A percentile compares a stretch with the other conserved stretches of the same genome.
These are phyloP conservation scores for Turritopsis rubra DNA, from an alignment of 30 jellyfish, hydroid and myxozoan species.

Conservation along the genomic window DNA sequence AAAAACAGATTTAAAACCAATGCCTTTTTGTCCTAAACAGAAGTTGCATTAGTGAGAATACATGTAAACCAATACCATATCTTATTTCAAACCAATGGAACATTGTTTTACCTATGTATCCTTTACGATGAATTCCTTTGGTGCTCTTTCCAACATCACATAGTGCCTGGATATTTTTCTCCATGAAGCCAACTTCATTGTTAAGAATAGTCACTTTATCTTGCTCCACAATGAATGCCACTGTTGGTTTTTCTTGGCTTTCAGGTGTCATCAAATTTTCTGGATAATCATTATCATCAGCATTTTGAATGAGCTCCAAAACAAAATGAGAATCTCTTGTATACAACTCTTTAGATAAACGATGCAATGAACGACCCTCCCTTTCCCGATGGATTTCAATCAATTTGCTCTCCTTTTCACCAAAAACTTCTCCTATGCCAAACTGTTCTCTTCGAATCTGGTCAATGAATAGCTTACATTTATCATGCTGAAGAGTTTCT, in stretches of 20 bases:
- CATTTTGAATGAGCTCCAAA: conserved; percentile 76
- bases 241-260: conserved; percentile 58
- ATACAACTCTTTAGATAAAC: conserved; percentile 72
- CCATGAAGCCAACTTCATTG: conserved; percentile 74
- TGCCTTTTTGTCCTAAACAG: conserved; percentile 80
- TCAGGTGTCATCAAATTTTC: conserved; percentile 14
- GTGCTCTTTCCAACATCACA: conserved; percentile 88
- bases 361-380: conserved; percentile 56
- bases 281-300: conserved; percentile 65
- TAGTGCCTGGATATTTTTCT: conserved; percentile 49
- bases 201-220: conserved; percentile 36
- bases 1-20: conserved; percentile 89
- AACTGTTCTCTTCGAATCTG: conserved; percentile 49
- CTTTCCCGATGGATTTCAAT: conserved; percentile 50
- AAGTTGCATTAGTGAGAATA: background rate
- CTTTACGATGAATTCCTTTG: conserved; percentile 68
- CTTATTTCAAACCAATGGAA: background rate
- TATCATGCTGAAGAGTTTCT: conserved; percentile 40
- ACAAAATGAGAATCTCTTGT: conserved; percentile 78
- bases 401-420: conserved; percentile 29
- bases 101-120: conserved; percentile 56
- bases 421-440: conserved; percentile 63
- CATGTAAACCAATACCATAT: background rate
- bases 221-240: conserved; percentile 57
- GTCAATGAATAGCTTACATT: conserved; percentile 46